phyloP scores from a whole-genome alignment of 1,140 invertebrate species.

The Drosophila mojavensis region DNA sequence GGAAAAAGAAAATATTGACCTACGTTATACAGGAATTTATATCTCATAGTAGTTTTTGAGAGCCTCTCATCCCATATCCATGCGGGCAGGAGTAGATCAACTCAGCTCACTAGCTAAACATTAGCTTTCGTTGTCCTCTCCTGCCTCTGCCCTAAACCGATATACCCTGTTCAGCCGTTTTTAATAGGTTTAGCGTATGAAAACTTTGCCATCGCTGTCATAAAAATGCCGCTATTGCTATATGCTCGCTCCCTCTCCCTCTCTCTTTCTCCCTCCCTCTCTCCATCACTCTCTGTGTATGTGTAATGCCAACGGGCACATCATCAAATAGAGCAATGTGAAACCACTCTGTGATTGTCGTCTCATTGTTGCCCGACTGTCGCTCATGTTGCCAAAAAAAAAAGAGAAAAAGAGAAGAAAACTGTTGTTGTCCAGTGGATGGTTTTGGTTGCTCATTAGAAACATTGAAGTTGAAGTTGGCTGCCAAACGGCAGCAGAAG shows the following conservation, averaged over 20 bases:
- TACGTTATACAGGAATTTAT: too few species aligned
- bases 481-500: slow-evolving; percentile 6
- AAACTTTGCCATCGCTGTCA: slow-evolving; percentile 64
- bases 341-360: slow-evolving; percentile 8
- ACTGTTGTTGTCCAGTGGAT: slow-evolving; percentile 1
- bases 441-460: slow-evolving; percentile 34
- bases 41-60: too few species aligned
- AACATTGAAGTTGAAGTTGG: slow-evolving; percentile 20
- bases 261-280: not conserved
- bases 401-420: too few species aligned
- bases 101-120: too few species aligned
- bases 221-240: slow-evolving; percentile 5
- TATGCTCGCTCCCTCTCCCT: not conserved
- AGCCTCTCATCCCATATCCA: too few species aligned
- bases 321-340: slow-evolving; percentile 17
- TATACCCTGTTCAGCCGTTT: not conserved
- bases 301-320: not conserved
- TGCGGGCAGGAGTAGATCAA: too few species aligned
- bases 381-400: slow-evolving; percentile 35
- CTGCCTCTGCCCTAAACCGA: not conserved
- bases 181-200: not conserved
- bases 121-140: too few species aligned
- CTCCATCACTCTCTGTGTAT: too few species aligned
- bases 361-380: slow-evolving; percentile 29
- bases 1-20: too few species aligned